Evolutionary conservation across 2,888 invertebrate species (phyloP), one percentile per base, ranked within the genome.

Genomic region (Sialis fuliginosa): DNA sequence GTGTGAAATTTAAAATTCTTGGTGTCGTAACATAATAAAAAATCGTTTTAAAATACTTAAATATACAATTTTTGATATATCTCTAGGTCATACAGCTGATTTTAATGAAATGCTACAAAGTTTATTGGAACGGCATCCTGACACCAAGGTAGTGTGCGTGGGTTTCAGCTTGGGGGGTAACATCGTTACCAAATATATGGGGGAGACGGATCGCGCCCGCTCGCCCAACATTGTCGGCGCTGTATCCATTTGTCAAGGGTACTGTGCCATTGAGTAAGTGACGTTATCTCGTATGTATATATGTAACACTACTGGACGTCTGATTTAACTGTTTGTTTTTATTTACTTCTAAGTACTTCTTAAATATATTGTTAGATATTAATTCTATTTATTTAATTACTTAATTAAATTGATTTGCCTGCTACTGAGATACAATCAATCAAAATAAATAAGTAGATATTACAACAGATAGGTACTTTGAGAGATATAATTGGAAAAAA

Each of bases 111-210:
- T 95, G 89, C 65, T 93, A 44, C 72, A 75, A 49, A 78, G 80
- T 62, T 66, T 92, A 50, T 59, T 75, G 52, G 76, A 77, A 52
- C 74, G 81, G 55, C 86, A 86, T 64, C 79, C 86, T 4, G 72
- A 73, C 53, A 82, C 86, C 39, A 79, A 79, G 61, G 72, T 92
- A 49, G 75, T 93, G 51, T 79, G 84, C 54, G 81, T 92, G 49
- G 95, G 95, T 45, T 95, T 92, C 66, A 91, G 91, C 65, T 76
- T 95, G 62, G 95, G 95, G 41, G 95, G 88, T 30, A 95, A 95
- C 68, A 70, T 93, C 52, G 78, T 93, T 40, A 81, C 90, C n/a
- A 91, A 91, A 64, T 95, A 91, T 62, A 71, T 93, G 62, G 91
- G 92, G 35, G 90, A 92, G 65, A 62, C 62, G 35, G 74, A 76